These are phyloP conservation scores for Grallaria varia DNA, from an alignment of 2,113 vertebrate genomes.

Conservation along the genomic window DNA sequence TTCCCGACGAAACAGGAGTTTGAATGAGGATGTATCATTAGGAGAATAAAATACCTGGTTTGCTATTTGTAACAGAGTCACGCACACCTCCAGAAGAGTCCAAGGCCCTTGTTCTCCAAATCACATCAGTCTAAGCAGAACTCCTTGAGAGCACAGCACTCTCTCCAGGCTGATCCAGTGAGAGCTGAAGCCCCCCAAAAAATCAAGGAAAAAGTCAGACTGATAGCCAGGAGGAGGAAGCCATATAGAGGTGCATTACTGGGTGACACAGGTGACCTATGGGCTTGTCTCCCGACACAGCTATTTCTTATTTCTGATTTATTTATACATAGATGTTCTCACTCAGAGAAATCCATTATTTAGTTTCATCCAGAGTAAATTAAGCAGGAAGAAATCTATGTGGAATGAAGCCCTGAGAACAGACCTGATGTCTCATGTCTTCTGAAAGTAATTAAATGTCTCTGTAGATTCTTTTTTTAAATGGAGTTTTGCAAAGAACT, in stretches of 20 bases:
- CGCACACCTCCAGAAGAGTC: not conserved
- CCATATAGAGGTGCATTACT: not conserved
- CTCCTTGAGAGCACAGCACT: not conserved
- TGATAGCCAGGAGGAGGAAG: not conserved
- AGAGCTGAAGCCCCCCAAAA: not conserved
- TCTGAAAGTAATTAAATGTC: not conserved
- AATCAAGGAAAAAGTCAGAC: not conserved
- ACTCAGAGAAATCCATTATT: not conserved
- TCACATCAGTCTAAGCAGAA: not conserved
- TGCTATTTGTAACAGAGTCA: not conserved
- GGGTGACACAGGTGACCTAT: not conserved
- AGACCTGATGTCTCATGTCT: not conserved
- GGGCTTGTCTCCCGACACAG: not conserved
- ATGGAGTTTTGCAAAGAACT: not conserved
- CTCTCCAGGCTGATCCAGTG: not conserved
- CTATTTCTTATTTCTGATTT: not conserved
- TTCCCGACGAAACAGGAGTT: not conserved
- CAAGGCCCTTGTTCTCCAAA: not conserved
- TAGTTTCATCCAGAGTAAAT: not conserved
- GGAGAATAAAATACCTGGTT: not conserved
- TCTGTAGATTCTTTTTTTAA: not conserved
- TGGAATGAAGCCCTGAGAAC: conserved; percentile 5
- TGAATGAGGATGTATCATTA: not conserved
- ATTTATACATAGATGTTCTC: not conserved
- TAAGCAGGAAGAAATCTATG: not conserved